phyloP scores from a whole-genome alignment of 2,113 vertebrate genomes.

The Dromiciops gliroides region DNA sequence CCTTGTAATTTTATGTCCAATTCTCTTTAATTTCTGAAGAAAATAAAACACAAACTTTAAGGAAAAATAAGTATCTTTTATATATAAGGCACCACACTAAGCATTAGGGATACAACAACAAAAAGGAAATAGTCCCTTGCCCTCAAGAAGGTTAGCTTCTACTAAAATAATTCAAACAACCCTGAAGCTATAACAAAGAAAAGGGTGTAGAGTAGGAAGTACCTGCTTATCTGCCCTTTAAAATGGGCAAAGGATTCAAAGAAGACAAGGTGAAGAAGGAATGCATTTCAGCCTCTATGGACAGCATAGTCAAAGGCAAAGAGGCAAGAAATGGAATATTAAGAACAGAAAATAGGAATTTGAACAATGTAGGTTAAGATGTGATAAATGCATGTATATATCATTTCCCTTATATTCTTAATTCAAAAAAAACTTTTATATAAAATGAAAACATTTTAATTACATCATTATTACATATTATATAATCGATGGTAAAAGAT shows the following conservation, averaged over 20 bases:
- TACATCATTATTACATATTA: too few relatives aligned
- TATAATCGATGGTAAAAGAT: not conserved
- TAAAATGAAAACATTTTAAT: too few relatives aligned
- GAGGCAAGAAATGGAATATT: too few relatives aligned
- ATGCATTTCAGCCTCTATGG: not conserved
- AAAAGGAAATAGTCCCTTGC: not conserved
- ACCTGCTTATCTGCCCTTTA: not conserved
- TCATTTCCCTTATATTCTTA: too few relatives aligned
- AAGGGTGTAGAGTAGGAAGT: not conserved
- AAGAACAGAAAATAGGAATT: too few relatives aligned
- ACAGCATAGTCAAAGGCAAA: not conserved
- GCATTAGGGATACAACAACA: not conserved
- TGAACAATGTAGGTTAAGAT: too few relatives aligned
- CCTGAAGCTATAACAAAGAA: not conserved
- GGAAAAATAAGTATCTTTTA: not conserved
- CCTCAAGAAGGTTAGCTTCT: not conserved
- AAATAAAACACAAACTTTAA: not conserved
- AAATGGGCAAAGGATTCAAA: not conserved
- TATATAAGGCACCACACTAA: not conserved
- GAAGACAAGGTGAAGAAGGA: not conserved
- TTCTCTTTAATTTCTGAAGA: not conserved
- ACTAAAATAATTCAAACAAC: not conserved
- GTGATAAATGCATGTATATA: too few relatives aligned
- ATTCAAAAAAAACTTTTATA: too few relatives aligned
- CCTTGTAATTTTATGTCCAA: not conserved